Base-by-base conservation (phyloP, 2,797 vertebrate genomes). In the Amblyopsis hoosieri region DNA sequence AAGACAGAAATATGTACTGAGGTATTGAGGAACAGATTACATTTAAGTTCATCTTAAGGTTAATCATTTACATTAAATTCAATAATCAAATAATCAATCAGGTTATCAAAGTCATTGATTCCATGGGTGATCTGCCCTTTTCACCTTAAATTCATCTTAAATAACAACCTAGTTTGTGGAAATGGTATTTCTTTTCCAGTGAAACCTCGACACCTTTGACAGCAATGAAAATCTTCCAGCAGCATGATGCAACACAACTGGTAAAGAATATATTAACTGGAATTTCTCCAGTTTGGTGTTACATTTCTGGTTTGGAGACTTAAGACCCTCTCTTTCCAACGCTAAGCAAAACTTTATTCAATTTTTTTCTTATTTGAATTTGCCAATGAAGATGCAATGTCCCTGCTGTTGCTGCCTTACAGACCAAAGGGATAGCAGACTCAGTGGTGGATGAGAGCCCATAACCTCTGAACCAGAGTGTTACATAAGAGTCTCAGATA, bases 391-490 rank as follows among this genome's bases (percentile, higher is more conserved):
- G 13, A 48, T 54, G 3, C 11, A 9, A 54, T 11, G 12, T 14
- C 50, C 11, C 0, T 47, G 1, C 37, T 64, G 47, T 60, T 7
- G 49, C 10, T 17, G 49, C 14, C 49, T 15, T 14, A 19, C 2
- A 9, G 7, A 15, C 50, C 17, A 17, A 10, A 62, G 54, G 63
- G 13, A 60, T 49, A 67, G 37, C 47, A 45, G n/a, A 48, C 19
- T 31, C 23, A 54, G 48, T 54, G 5, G 4, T 4, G 7, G 10
- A 50, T 74, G 42, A 62, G 61, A 0, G 62, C 57, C 8, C 3
- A 55, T 23, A 15, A 68, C 1, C 14, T 60, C 52, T 69, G 60
- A 62, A 23, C 23, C 23, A 23, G 23, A 23, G 33, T 12, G 19
- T 8, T 8, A 42, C 23, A 15, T 12, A 48, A 50, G 12, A 4